These are phyloP conservation scores for Sclerurus mexicanus DNA, from an alignment of 2,113 vertebrate genomes.

Conservation along the genomic window DNA sequence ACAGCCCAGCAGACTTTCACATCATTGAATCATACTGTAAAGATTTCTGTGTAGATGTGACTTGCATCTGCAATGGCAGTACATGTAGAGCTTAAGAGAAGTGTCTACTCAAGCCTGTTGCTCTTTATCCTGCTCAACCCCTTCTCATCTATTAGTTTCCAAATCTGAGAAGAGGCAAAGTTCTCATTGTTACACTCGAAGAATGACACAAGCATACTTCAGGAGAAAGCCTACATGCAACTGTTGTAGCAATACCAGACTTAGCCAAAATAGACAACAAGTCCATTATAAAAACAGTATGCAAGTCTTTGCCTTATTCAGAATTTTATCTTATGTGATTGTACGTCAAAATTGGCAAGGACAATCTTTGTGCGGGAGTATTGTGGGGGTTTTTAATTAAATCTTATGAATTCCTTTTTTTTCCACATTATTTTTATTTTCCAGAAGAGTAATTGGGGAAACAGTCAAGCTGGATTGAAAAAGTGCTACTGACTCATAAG, in stretches of 20 bases:
- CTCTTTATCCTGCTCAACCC: background rate
- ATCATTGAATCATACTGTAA: background rate
- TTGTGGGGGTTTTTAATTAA: constrained; percentile 14
- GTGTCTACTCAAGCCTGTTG: background rate
- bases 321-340: background rate
- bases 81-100: background rate
- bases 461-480: constrained; percentile 53
- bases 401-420: constrained; percentile 41
- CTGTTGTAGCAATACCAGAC: background rate
- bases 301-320: constrained; percentile 31
- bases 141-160: background rate
- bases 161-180: background rate
- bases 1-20: background rate
- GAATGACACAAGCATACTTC: background rate
- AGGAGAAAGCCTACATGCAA: background rate
- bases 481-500: constrained; percentile 71
- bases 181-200: background rate
- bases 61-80: background rate
- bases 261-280: background rate
- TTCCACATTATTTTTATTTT: constrained; percentile 51
- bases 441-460: constrained; percentile 46
- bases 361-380: constrained; percentile 5
- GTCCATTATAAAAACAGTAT: background rate
- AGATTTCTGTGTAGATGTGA: background rate
- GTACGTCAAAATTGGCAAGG: constrained; percentile 28